Evolutionary conservation across 1,140 invertebrate species (phyloP).

Genomic region (Diachasma alloeum): DNA sequence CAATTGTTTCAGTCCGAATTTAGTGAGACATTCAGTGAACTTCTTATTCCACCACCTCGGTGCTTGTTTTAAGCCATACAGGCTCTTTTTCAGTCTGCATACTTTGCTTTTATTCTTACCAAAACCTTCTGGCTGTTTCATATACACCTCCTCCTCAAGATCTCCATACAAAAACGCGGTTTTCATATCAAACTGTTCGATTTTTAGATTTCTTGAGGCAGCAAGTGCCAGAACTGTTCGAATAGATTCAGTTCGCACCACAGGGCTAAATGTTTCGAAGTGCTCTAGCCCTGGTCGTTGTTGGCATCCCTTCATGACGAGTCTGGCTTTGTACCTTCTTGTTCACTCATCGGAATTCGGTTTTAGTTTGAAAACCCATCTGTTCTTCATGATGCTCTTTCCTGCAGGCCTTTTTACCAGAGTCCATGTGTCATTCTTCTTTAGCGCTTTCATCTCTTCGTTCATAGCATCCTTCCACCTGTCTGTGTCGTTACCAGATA

Average conservation of each 20-base stretch:
- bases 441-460: neutral
- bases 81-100: neutral
- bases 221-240: neutral
- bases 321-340: neutral
- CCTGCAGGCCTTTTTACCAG: neutral
- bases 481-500: neutral
- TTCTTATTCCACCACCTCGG: neutral
- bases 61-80: conserved; percentile 9
- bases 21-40: too few relatives aligned
- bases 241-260: neutral
- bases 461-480: neutral
- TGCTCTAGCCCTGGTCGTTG: conserved; percentile 4
- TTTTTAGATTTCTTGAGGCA: neutral
- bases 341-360: neutral
- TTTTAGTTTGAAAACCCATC: conserved; percentile 16
- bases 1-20: too few relatives aligned
- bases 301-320: conserved; percentile 6
- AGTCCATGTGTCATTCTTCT: neutral
- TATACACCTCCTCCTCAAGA: conserved; percentile 4
- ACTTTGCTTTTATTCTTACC: neutral
- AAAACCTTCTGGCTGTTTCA: neutral
- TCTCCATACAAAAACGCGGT: conserved; percentile 6
- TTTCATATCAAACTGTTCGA: neutral
- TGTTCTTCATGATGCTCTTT: neutral
- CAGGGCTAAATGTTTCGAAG: conserved; percentile 11